Conservation (phyloP, 2,888 invertebrate species). For the Glaucopsyche alexis region DNA sequence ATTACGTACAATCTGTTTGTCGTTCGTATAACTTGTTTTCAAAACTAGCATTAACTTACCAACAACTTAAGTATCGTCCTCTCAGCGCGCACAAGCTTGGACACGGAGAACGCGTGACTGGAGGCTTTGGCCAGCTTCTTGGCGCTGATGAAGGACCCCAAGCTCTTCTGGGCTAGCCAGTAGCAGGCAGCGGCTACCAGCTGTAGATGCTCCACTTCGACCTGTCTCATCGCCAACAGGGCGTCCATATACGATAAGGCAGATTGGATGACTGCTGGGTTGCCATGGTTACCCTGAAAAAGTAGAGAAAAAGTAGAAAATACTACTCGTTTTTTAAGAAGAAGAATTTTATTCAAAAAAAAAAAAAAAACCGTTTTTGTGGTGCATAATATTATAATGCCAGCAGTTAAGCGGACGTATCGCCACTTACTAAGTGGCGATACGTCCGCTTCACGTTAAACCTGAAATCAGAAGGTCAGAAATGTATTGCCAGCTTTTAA, state of each 20-base stretch:
- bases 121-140: slow-evolving; percentile 50
- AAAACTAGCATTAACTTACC: slow-evolving; percentile 45
- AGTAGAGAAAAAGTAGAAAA: not conserved
- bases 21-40: no score
- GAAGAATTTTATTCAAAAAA: no score
- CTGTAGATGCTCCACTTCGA: slow-evolving; percentile 56
- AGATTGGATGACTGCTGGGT: slow-evolving; percentile 57
- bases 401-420: no score
- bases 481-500: no score
- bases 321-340: no score
- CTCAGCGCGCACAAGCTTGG: slow-evolving; percentile 51
- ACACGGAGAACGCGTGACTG: slow-evolving; percentile 49
- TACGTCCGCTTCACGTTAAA: no score
- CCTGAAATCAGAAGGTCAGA: no score
- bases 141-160: slow-evolving; percentile 49
- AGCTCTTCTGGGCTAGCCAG: slow-evolving; percentile 65
- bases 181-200: slow-evolving; percentile 60
- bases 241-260: slow-evolving; percentile 65
- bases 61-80: slow-evolving; percentile 51
- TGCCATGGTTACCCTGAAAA: slow-evolving; percentile 51
- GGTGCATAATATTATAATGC: no score
- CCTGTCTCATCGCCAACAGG: slow-evolving; percentile 44
- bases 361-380: no score
- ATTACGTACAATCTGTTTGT: no score
- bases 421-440: no score